Evolutionary conservation across 1,140 invertebrate genomes (phyloP).

Genomic region (Caerostris extrusa): DNA sequence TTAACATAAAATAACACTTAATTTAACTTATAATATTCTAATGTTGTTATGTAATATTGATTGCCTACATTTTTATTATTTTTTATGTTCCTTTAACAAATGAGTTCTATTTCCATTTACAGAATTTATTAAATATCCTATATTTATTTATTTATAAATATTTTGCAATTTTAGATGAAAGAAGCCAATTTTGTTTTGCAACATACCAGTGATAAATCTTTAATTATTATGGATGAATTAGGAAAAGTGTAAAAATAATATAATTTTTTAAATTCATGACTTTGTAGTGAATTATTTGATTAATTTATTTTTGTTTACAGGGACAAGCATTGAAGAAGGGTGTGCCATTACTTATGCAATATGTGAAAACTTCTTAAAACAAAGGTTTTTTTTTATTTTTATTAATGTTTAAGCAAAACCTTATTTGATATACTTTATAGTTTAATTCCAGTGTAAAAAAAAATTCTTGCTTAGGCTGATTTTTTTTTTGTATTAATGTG

Average conservation of each 20-base stretch:
- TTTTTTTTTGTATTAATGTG: conserved; percentile 42
- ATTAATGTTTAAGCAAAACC: background rate
- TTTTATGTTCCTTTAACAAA: background rate
- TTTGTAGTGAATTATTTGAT: background rate
- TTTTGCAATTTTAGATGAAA: conserved; percentile 86
- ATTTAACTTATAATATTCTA: too few relatives aligned
- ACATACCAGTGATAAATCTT: conserved; percentile 86
- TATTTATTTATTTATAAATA: background rate
- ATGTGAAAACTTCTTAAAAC: conserved; percentile 87
- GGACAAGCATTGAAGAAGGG: conserved; percentile 91
- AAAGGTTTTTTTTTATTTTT: conserved; percentile 80
- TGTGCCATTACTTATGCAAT: conserved; percentile 91
- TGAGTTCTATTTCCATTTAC: background rate
- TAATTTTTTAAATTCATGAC: conserved; percentile 11
- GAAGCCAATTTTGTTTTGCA: conserved; percentile 90
- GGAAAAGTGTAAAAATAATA: conserved; percentile 85
- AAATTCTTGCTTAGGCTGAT: background rate
- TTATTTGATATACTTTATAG: background rate
- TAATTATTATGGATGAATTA: conserved; percentile 94
- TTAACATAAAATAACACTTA: too few relatives aligned
- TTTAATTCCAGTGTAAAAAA: background rate
- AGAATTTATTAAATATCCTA: too few relatives aligned
- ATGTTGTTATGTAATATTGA: too few relatives aligned
- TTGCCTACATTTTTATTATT: background rate
- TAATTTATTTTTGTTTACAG: conserved; percentile 77